Evolutionary conservation across 2,888 invertebrate genomes (phyloP).

Genomic region (Marronus borbonicus): DNA sequence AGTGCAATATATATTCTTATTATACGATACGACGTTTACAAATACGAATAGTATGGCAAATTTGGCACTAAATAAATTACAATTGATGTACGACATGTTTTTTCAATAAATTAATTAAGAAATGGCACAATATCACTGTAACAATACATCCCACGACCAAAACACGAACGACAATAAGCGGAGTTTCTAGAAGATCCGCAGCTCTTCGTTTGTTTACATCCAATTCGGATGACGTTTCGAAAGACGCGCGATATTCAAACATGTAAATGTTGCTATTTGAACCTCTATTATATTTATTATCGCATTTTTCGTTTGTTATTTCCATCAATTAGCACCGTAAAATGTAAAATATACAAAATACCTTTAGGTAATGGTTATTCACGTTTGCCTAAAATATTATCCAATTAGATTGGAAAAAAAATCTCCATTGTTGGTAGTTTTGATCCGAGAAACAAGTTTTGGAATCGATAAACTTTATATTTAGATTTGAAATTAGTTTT

Average conservation of each 20-base stretch:
- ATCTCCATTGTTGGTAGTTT: no score
- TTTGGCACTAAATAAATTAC: conserved; percentile 17
- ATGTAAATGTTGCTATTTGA: background rate
- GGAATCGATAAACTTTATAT: background rate
- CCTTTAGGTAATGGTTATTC: no score
- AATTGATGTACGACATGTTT: conserved; percentile 8
- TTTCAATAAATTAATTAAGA: conserved; percentile 14
- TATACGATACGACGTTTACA: background rate
- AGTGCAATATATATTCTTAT: conserved; percentile 1
- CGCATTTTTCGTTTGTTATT: no score
- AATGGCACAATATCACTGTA: conserved; percentile 5
- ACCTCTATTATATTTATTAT: no score
- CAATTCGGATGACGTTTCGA: background rate
- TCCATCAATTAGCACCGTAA: no score
- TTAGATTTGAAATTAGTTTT: background rate
- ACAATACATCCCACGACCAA: background rate
- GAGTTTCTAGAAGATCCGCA: background rate
- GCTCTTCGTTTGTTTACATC: conserved; percentile 36
- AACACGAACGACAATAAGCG: background rate
- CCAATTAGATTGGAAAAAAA: no score
- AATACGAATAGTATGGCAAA: conserved; percentile 1
- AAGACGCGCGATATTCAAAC: conserved; percentile 19
- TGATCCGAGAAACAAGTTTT: no score
- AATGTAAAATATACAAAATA: no score
- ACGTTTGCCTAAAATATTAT: no score